A percentile compares a stretch with the other conserved stretches of the same genome.
phyloP scores from a whole-genome alignment of 2,113 vertebrate genomes.

The Gorsachius goisagi region DNA sequence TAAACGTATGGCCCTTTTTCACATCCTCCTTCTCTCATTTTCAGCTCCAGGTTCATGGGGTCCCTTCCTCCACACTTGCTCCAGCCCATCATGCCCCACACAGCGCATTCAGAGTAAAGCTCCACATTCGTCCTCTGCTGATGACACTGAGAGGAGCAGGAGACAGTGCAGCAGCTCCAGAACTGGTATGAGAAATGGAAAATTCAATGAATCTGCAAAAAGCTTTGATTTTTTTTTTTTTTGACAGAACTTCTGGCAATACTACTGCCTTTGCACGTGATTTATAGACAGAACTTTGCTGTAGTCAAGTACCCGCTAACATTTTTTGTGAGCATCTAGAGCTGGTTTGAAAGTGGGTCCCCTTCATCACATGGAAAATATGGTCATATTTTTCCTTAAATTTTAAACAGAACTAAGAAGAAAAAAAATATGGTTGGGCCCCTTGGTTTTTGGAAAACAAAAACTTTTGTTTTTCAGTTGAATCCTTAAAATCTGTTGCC shows the following conservation, averaged over 20 bases:
- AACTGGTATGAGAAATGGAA: neutral
- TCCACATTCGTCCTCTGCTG: neutral
- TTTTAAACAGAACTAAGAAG: neutral
- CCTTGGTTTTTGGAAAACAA: neutral
- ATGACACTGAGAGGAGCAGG: neutral
- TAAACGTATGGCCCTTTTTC: neutral
- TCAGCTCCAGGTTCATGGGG: neutral
- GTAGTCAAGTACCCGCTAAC: neutral
- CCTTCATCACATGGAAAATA: neutral
- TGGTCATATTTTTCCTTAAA: neutral
- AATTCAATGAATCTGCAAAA: neutral
- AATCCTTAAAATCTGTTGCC: constrained; percentile 12
- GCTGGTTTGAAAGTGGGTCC: neutral
- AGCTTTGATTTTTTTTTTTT: neutral
- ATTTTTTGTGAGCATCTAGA: neutral
- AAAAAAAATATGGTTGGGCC: neutral
- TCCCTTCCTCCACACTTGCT: neutral
- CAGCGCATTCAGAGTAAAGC: neutral
- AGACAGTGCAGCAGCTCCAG: neutral
- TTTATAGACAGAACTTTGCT: neutral
- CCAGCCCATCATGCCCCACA: neutral
- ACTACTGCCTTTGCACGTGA: neutral
- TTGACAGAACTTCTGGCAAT: neutral
- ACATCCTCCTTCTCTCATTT: neutral
- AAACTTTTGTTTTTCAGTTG: neutral